Evolutionary conservation across 2,797 vertebrate species (phyloP), one percentile per base, ranked within the genome.

Genomic region (Diplodus puntazzo): DNA sequence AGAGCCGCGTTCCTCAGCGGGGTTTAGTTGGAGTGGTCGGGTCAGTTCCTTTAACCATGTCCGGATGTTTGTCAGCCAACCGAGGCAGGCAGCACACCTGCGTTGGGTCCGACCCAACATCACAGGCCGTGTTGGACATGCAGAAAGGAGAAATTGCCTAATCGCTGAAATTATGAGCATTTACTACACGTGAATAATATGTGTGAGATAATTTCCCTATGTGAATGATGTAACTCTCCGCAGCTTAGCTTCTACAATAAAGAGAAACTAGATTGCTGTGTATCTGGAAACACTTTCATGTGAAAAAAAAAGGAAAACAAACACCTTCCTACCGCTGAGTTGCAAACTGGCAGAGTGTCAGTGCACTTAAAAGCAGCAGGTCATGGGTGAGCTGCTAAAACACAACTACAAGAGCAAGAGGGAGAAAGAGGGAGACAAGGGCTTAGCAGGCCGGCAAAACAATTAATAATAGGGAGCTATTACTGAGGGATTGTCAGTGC

Each of bases 401-500:
- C 59, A 78, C 65, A 65, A 71, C 68, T 27, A 77, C 71, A 76
- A 69, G 62, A 81, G 71, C 39, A 76, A 65, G 72, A 23, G 61
- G 63, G 62, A 57, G 73, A 81, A 77, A 80, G 67, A 82, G 59
- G 21, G 59, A 80, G 75, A 88, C 84, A 80, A 77, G 79, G 83
- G 89, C 88, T 91, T 91, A 92, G 90, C 84, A 92, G 85, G 84
- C 82, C 85, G 88, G 88, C 92, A 94, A 95, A 95, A 96, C 95
- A 95, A 96, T 96, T 95, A 96, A 96, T 96, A 95, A 96, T 94
- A 94, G 94, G 93, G 88, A 94, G 93, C 95, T 93, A 95, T 95
- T 95, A 95, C 91, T 87, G 91, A 88, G 92, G 93, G 93, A 95
- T 94, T 92, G 93, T 95, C 90, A 87, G 92, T 85, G 89, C 93